Conservation (phyloP, 1,140 invertebrate genomes). For the Euglossa dilemma region DNA sequence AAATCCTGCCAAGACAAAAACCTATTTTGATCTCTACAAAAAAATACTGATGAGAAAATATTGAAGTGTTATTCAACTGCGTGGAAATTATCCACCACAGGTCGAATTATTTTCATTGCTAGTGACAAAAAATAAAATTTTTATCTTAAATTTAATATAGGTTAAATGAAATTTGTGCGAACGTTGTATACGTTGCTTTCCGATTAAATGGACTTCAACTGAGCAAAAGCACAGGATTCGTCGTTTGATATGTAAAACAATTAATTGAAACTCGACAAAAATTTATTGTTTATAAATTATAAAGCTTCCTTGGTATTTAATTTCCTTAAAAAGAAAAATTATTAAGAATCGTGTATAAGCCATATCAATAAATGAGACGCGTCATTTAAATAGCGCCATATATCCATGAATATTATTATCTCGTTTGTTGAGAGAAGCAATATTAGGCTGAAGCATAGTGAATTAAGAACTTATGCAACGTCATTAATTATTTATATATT, state of each 20-base stretch:
- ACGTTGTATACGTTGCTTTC: background rate
- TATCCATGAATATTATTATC: slow-evolving; percentile 36
- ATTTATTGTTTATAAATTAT: slow-evolving; percentile 56
- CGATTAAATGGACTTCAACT: slow-evolving; percentile 1
- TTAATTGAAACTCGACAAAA: slow-evolving; percentile 48
- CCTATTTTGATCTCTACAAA: background rate
- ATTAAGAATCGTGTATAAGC: slow-evolving; percentile 19
- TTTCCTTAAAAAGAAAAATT: slow-evolving; percentile 19
- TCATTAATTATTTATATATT: slow-evolving; percentile 26
- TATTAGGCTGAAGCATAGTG: slow-evolving; percentile 57
- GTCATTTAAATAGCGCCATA: slow-evolving; percentile 4
- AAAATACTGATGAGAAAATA: slow-evolving; percentile 36
- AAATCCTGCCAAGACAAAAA: background rate
- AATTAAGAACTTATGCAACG: slow-evolving; percentile 26
- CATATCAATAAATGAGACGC: slow-evolving; percentile 25
- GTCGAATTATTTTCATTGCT: slow-evolving; percentile 44
- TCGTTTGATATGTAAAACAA: slow-evolving; percentile 52
- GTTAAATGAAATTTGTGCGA: background rate
- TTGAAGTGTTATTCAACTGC: slow-evolving; percentile 17
- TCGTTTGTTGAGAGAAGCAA: slow-evolving; percentile 42
- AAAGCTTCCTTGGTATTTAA: slow-evolving; percentile 29
- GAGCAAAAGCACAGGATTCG: slow-evolving; percentile 41
- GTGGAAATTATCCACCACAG: slow-evolving; percentile 30
- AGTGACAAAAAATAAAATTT: background rate
- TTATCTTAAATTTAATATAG: background rate